Evolutionary conservation across 1,140 invertebrate species (phyloP).

Genomic region (Drosophila melanica): DNA sequence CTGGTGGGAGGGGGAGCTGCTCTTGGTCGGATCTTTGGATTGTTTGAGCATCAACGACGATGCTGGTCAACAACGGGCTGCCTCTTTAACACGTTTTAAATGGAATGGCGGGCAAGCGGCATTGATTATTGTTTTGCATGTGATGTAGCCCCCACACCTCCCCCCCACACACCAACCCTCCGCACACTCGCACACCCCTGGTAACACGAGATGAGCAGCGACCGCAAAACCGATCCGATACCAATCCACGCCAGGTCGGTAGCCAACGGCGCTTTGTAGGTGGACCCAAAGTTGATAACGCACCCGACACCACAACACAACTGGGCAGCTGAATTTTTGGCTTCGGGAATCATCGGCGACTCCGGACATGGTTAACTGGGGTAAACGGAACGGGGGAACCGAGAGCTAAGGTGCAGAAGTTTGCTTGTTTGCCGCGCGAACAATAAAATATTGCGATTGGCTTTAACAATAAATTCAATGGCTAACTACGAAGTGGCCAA

Average conservation of each 20-base stretch:
- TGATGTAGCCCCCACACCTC: slow-evolving; percentile 8
- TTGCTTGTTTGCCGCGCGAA: slow-evolving; percentile 54
- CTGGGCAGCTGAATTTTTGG: slow-evolving; percentile 19
- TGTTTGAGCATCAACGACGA: slow-evolving; percentile 4
- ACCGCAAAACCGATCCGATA: too few relatives aligned
- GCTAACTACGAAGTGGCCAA: slow-evolving; percentile 66
- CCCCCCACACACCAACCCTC: not conserved
- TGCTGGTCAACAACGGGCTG: slow-evolving; percentile 20
- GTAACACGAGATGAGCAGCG: too few relatives aligned
- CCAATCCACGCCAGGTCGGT: slow-evolving; percentile 16
- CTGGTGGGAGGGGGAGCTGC: not conserved
- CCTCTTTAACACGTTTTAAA: slow-evolving; percentile 82
- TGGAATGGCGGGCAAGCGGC: slow-evolving; percentile 58
- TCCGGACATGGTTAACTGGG: too few relatives aligned
- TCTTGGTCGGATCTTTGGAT: slow-evolving; percentile 32
- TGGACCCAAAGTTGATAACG: slow-evolving; percentile 69
- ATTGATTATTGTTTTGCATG: slow-evolving; percentile 82
- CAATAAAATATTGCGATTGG: slow-evolving; percentile 74
- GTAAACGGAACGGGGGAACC: not conserved
- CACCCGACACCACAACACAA: slow-evolving; percentile 44
- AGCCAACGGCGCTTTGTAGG: slow-evolving; percentile 72
- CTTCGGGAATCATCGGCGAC: not conserved
- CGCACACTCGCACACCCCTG: too few relatives aligned
- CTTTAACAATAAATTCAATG: slow-evolving; percentile 74
- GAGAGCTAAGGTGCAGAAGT: slow-evolving; percentile 64